Percentiles rank a stretch among this genome's conserved stretches.
Evolutionary conservation across 2,888 invertebrate species (phyloP).

Genomic region (Uropetala carovei): DNA sequence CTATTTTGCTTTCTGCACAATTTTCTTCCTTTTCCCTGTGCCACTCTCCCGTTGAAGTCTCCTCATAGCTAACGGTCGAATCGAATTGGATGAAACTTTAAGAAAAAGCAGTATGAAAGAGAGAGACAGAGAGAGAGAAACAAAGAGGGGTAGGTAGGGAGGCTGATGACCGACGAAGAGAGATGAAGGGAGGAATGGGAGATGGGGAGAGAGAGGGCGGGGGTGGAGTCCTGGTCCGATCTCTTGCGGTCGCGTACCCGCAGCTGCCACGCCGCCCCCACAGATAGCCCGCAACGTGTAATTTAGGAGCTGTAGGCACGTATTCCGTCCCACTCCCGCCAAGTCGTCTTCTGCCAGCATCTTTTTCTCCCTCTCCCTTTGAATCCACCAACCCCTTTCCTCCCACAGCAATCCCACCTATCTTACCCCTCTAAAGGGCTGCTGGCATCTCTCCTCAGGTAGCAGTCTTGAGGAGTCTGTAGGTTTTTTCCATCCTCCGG

Average conservation of each 20-base stretch:
- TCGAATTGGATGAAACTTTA: not conserved
- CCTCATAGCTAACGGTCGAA: not conserved
- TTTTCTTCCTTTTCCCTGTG: not conserved
- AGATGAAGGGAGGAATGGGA: no score
- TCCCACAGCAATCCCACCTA: not conserved
- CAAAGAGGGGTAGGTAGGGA: not conserved
- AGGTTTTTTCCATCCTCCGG: constrained; percentile 9
- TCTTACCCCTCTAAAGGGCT: not conserved
- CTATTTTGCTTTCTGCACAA: not conserved
- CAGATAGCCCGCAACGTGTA: constrained; percentile 53
- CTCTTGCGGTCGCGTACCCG: constrained; percentile 47
- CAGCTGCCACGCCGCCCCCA: not conserved
- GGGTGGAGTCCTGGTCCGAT: not conserved
- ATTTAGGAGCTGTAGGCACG: constrained; percentile 45
- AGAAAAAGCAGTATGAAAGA: not conserved
- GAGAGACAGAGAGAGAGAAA: not conserved
- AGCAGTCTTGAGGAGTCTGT: constrained; percentile 18
- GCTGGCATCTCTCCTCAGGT: constrained; percentile 9
- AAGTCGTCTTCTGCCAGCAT: not conserved
- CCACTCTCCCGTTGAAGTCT: not conserved
- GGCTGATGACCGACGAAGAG: not conserved
- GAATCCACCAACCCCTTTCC: not conserved
- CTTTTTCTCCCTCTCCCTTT: not conserved
- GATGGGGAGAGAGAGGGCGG: not conserved
- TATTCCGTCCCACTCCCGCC: not conserved